These are phyloP conservation scores for Galagoides demidoff DNA, from an alignment of 2,797 vertebrate species.

Conservation along the genomic window DNA sequence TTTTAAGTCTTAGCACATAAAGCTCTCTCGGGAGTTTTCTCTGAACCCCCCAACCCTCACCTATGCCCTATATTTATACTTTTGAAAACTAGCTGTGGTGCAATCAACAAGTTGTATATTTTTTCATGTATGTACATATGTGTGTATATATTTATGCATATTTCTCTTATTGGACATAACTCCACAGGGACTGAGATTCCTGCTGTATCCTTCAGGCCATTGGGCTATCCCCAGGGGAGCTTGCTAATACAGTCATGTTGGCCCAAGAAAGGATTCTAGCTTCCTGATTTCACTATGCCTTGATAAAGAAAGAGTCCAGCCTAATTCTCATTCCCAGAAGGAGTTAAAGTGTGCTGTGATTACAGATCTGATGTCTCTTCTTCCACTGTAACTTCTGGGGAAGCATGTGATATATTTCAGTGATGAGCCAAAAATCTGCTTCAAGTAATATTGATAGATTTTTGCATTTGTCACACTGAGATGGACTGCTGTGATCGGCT, in stretches of 20 bases:
- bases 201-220: neutral
- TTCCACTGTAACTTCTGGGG: neutral
- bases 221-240: neutral
- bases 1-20: neutral
- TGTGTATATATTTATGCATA: accelerated
- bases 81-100: neutral
- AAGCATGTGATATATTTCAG: neutral
- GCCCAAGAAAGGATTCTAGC: neutral
- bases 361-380: neutral
- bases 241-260: too few relatives aligned
- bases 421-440: slow-evolving; percentile 24
- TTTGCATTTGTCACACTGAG: slow-evolving; percentile 10
- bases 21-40: neutral
- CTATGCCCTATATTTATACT: neutral
- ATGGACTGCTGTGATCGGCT: neutral
- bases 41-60: neutral
- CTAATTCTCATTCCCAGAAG: neutral
- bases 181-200: neutral
- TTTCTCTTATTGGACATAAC: neutral
- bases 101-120: neutral
- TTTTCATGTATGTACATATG: neutral
- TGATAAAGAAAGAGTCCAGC: neutral
- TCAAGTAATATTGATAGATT: slow-evolving; percentile 1
- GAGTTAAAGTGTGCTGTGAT: neutral
- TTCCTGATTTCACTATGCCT: neutral